phyloP scores from a whole-genome alignment of 2,113 vertebrate genomes.

The Picathartes gymnocephalus region DNA sequence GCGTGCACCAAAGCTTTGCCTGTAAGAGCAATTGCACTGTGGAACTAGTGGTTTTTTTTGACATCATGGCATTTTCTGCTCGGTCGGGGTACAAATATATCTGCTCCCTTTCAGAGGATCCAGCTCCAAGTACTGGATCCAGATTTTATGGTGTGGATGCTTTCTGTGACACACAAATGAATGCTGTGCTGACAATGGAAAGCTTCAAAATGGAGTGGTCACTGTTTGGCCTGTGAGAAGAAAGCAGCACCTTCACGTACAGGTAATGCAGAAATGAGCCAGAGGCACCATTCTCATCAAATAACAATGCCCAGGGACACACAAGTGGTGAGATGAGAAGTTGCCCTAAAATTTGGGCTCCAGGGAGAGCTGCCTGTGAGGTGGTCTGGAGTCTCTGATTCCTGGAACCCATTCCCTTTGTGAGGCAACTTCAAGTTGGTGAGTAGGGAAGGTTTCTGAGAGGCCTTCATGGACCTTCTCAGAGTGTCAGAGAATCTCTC shows the following conservation, averaged over 20 bases:
- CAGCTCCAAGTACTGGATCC: not conserved
- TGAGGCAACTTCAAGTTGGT: fast-evolving
- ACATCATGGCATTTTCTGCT: not conserved
- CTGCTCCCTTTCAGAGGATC: not conserved
- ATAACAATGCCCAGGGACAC: not conserved
- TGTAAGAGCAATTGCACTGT: not conserved
- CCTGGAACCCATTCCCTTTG: not conserved
- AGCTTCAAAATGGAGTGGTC: not conserved
- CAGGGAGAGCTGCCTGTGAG: not conserved
- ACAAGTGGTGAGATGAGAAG: not conserved
- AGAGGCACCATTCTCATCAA: not conserved
- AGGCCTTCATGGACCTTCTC: not conserved
- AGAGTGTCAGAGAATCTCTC: not conserved
- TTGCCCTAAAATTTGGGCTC: not conserved
- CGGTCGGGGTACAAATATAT: not conserved
- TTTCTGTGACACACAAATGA: not conserved
- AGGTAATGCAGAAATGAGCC: not conserved
- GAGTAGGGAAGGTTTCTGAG: not conserved
- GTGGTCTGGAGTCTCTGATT: not conserved
- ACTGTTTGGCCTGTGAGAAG: not conserved
- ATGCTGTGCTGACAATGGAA: not conserved
- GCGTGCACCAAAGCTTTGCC: fast-evolving
- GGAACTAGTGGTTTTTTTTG: not conserved
- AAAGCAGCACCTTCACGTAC: not conserved
- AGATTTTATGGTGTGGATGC: not conserved